Conservation (phyloP, 2,113 vertebrate genomes). For the Myiagra hebetior region DNA sequence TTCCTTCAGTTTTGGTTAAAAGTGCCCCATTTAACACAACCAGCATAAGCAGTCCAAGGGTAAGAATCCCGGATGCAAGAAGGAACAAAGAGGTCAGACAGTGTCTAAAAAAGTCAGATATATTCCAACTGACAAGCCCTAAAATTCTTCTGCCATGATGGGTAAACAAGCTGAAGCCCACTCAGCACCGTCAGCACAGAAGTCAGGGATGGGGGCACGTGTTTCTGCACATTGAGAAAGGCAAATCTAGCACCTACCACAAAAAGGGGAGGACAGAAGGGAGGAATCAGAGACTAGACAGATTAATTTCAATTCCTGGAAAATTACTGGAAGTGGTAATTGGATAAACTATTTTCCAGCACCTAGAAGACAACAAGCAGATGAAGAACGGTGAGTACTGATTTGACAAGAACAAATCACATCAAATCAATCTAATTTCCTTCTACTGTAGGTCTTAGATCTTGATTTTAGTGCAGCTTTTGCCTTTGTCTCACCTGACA, state of each 20-base stretch:
- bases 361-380: neutral
- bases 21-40: neutral
- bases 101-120: neutral
- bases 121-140: neutral
- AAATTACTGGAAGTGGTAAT: constrained; percentile 22
- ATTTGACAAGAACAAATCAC: constrained; percentile 33
- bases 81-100: neutral
- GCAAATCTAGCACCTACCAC: neutral
- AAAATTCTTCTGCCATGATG: neutral
- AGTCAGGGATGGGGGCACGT: neutral
- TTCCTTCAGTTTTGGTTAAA: neutral
- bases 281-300: neutral
- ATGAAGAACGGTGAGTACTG: neutral
- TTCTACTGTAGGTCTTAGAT: constrained; percentile 9
- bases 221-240: neutral
- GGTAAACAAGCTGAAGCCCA: neutral
- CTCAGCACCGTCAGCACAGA: neutral
- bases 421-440: constrained; percentile 36
- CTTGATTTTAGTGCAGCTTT: constrained; percentile 29
- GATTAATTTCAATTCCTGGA: neutral
- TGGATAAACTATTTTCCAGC: neutral
- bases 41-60: neutral
- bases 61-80: neutral
- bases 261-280: neutral
- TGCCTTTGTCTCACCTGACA: constrained; percentile 12